Evolutionary conservation across 1,140 invertebrate species (phyloP).

Genomic region (Drosophila seguyi): DNA sequence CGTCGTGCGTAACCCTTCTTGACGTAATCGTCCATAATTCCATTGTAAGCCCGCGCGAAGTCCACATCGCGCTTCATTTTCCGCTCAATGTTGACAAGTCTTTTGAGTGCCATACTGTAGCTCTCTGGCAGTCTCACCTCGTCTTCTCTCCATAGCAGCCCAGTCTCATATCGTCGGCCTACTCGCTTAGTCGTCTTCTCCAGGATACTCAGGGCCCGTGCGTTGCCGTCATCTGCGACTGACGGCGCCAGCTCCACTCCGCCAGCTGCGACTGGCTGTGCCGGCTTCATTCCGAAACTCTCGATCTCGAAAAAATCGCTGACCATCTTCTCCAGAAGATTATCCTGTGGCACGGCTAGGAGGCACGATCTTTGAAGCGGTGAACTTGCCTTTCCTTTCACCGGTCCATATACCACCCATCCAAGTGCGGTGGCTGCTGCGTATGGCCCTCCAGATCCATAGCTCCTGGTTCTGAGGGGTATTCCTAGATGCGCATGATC

Average conservation of each 20-base stretch:
- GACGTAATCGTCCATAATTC: neutral
- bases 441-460: too few relatives aligned
- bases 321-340: neutral
- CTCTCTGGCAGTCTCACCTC: conserved; percentile 1
- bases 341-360: neutral
- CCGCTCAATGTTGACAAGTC: neutral
- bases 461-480: too few relatives aligned
- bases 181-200: neutral
- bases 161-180: too few relatives aligned
- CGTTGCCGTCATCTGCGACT: neutral
- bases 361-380: neutral
- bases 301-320: too few relatives aligned
- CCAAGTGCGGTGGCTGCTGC: too few relatives aligned
- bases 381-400: too few relatives aligned
- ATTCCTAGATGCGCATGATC: too few relatives aligned
- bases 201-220: neutral
- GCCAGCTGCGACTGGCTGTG: neutral
- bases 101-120: neutral
- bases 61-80: neutral
- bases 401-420: too few relatives aligned
- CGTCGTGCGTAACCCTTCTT: neutral
- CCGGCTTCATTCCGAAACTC: neutral
- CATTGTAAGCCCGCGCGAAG: neutral
- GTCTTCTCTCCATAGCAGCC: neutral
- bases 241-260: neutral